These are phyloP conservation scores for Blastomussa wellsi DNA, from an alignment of 92 coral and sea anemone species.

Conservation along the genomic window DNA sequence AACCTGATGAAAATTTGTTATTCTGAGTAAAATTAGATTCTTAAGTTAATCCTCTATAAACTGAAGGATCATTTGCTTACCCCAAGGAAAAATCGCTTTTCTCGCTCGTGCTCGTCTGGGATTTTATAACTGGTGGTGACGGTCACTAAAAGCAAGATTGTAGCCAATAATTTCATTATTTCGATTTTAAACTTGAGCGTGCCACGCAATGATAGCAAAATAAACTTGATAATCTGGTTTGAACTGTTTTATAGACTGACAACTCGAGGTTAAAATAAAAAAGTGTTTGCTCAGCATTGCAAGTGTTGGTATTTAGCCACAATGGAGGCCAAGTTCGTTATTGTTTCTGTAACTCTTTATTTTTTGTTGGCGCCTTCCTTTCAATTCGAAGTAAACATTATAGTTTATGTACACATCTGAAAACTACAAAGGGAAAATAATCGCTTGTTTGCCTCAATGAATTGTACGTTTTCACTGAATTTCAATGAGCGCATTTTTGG, in stretches of 20 bases:
- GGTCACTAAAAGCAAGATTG: background rate
- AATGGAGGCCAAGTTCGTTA: background rate
- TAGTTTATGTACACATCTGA: background rate
- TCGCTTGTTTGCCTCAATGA: background rate
- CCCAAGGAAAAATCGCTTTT: constrained; percentile 17
- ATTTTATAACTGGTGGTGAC: constrained; percentile 1
- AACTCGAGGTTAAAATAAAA: background rate
- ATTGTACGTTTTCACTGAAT: background rate
- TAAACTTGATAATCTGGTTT: background rate
- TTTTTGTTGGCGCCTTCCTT: background rate
- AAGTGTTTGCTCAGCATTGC: background rate
- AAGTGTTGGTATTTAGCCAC: background rate
- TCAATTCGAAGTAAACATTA: too few relatives aligned
- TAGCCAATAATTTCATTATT: constrained; percentile 16
- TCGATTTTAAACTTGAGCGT: background rate
- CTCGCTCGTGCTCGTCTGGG: constrained; percentile 4
- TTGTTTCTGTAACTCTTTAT: background rate
- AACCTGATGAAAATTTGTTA: background rate
- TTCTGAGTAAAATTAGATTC: background rate
- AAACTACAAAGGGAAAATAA: background rate
- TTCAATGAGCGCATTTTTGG: background rate
- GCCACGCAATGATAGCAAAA: background rate
- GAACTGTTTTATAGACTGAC: background rate
- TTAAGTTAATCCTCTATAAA: too few relatives aligned
- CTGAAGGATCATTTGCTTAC: too few relatives aligned